phyloP scores from a whole-genome alignment of 1,140 invertebrate species.

The Aethina tumida region DNA sequence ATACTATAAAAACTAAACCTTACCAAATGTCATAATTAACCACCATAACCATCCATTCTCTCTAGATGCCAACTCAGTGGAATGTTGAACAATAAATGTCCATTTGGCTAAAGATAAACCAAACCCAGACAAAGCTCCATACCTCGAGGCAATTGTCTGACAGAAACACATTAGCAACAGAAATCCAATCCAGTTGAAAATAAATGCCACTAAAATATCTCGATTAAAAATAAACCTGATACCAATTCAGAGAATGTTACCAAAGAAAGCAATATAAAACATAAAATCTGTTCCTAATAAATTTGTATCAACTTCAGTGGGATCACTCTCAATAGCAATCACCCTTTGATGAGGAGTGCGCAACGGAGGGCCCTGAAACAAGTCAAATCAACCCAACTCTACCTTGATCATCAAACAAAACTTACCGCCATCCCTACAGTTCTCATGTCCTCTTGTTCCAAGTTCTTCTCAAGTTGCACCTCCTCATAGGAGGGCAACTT shows the following conservation, averaged over 20 bases:
- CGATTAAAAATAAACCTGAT: conserved; percentile 2
- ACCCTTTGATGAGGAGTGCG: conserved; percentile 50
- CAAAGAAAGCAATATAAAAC: conserved; percentile 78
- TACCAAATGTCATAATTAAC: conserved; percentile 80
- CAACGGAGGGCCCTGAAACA: conserved; percentile 38
- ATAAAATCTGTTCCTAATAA: conserved; percentile 79
- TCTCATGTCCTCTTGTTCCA: conserved; percentile 43
- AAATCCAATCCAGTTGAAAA: conserved; percentile 95
- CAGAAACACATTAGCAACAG: conserved; percentile 85
- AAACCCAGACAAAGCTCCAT: conserved; percentile 85
- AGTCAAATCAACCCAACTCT: not conserved
- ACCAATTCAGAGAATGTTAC: conserved; percentile 38
- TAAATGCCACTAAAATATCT: conserved; percentile 59
- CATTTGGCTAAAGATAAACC: conserved; percentile 88
- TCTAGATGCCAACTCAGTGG: conserved; percentile 71
- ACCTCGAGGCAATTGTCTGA: conserved; percentile 85
- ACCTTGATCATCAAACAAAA: conserved; percentile 2
- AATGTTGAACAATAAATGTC: conserved; percentile 88
- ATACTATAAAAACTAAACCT: conserved; percentile 20
- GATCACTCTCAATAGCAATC: conserved; percentile 61
- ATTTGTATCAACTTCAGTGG: conserved; percentile 60
- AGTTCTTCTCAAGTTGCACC: conserved; percentile 72
- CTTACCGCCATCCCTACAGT: too few species aligned
- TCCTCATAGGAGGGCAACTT: conserved; percentile 87
- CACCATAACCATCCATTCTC: conserved; percentile 86